phyloP scores from a whole-genome alignment of 1,140 invertebrate genomes.

The Drosophila trapezifrons region DNA sequence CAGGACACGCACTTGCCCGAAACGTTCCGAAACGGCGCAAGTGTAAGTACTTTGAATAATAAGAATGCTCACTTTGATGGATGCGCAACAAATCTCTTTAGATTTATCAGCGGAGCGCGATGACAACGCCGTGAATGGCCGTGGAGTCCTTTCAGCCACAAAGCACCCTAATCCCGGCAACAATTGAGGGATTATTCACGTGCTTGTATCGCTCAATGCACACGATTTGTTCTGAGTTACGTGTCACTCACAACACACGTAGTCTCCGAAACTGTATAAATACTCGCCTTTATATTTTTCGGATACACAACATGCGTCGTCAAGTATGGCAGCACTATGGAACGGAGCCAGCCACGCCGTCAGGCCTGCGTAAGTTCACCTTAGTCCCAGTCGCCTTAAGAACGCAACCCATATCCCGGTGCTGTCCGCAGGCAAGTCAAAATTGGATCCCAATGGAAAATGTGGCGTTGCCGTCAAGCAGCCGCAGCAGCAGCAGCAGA shows the following conservation, averaged over 20 bases:
- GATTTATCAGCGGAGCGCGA: constrained; percentile 60
- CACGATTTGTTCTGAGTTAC: constrained; percentile 43
- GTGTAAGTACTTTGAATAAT: constrained; percentile 80
- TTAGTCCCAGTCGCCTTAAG: too few relatives aligned
- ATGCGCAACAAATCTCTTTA: constrained; percentile 72
- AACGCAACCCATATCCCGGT: background rate
- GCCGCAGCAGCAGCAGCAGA: background rate
- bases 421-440: constrained; percentile 17
- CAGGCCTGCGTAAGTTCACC: constrained; percentile 25
- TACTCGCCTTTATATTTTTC: constrained; percentile 13
- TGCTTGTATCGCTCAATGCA: constrained; percentile 17
- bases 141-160: constrained; percentile 2
- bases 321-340: constrained; percentile 8
- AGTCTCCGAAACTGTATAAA: constrained; percentile 22
- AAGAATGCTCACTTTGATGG: constrained; percentile 81
- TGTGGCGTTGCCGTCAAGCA: background rate
- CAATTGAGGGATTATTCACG: constrained; percentile 37
- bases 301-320: constrained; percentile 42
- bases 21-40: constrained; percentile 37
- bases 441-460: constrained; percentile 24
- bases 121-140: constrained; percentile 44
- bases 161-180: constrained; percentile 29
- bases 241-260: constrained; percentile 28
- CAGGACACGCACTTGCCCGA: constrained; percentile 68
- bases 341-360: background rate